A percentile compares a stretch with the other conserved stretches of the same genome.
phyloP scores from a whole-genome alignment of 92 coral and sea anemone species.

The Epizoanthus scotinus region DNA sequence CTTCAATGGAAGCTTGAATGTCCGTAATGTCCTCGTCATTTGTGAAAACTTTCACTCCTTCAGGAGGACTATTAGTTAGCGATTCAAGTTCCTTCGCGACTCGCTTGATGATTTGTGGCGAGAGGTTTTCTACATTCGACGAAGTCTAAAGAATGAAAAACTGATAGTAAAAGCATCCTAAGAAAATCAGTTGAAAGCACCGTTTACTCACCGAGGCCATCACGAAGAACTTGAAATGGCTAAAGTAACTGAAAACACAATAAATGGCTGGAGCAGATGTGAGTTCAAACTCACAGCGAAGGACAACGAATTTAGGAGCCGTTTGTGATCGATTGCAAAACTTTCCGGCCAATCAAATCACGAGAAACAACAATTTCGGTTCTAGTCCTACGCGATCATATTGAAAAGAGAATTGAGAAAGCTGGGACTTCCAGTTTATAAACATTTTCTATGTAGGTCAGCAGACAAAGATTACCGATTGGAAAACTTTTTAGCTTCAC shows the following conservation, averaged over 20 bases:
- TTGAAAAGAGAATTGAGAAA: too few relatives aligned
- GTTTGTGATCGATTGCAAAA: slow-evolving; percentile 61
- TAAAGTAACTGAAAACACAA: slow-evolving; percentile 11
- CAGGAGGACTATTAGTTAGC: slow-evolving; percentile 91
- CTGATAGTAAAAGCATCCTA: background rate
- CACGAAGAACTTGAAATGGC: background rate
- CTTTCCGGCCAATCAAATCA: slow-evolving; percentile 60
- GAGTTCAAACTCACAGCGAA: background rate
- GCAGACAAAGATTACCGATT: too few relatives aligned
- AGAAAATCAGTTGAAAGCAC: background rate
- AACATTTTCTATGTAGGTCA: too few relatives aligned
- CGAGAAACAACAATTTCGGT: slow-evolving; percentile 22
- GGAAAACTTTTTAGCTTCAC: too few relatives aligned
- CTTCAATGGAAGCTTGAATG: slow-evolving; percentile 98
- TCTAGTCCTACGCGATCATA: slow-evolving; percentile 8
- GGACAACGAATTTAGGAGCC: slow-evolving; percentile 42
- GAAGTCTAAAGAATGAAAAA: slow-evolving; percentile 64
- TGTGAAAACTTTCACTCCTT: slow-evolving; percentile 91
- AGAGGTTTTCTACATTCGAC: slow-evolving; percentile 98
- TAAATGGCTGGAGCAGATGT: background rate
- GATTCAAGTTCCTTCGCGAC: slow-evolving; percentile 87
- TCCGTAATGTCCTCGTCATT: slow-evolving; percentile 96
- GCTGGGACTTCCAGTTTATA: too few relatives aligned
- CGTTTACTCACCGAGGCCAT: slow-evolving; percentile 34
- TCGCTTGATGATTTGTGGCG: slow-evolving; percentile 98